These are phyloP conservation scores for Folsomia manolachei DNA, from an alignment of 2,888 invertebrate species.

Conservation along the genomic window DNA sequence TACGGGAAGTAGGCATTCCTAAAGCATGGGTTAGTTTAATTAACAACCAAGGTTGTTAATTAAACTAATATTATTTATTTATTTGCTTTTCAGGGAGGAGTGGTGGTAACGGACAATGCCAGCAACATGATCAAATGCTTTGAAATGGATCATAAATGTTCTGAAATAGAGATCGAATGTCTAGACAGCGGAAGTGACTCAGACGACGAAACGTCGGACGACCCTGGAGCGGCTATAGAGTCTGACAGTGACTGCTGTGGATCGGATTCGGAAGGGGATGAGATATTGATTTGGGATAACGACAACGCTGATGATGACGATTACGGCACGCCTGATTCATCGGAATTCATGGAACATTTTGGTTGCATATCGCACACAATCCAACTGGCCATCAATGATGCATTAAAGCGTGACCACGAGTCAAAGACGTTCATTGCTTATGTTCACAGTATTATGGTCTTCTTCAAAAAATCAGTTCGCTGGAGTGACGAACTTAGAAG, in stretches of 20 bases:
- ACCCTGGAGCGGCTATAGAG: not conserved
- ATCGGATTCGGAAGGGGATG: not conserved
- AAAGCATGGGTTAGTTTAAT: not conserved
- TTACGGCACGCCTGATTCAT: not conserved
- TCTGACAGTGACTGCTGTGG: not conserved
- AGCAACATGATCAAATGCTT: constrained; percentile 16
- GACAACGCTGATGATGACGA: not conserved
- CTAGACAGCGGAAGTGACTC: not conserved
- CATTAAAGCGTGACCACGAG: not conserved
- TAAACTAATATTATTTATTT: not conserved
- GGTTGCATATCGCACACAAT: constrained; percentile 16
- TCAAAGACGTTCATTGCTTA: not conserved
- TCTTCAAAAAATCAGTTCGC: constrained; percentile 10
- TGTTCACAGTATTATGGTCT: constrained; percentile 13
- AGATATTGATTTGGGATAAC: no score
- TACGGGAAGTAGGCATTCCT: not conserved
- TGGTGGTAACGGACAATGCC: constrained; percentile 9
- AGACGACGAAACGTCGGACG: no score
- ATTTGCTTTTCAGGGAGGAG: not conserved
- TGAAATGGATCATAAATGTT: not conserved
- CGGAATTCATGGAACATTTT: constrained; percentile 1
- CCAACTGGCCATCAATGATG: constrained; percentile 19
- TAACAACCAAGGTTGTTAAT: constrained; percentile 20
- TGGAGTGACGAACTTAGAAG: not conserved
- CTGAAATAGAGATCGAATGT: not conserved